A percentile compares a stretch with the other conserved stretches of the same genome.
Evolutionary conservation across 2,113 vertebrate genomes (phyloP).

Genomic region (Xiphophorus couchianus): DNA sequence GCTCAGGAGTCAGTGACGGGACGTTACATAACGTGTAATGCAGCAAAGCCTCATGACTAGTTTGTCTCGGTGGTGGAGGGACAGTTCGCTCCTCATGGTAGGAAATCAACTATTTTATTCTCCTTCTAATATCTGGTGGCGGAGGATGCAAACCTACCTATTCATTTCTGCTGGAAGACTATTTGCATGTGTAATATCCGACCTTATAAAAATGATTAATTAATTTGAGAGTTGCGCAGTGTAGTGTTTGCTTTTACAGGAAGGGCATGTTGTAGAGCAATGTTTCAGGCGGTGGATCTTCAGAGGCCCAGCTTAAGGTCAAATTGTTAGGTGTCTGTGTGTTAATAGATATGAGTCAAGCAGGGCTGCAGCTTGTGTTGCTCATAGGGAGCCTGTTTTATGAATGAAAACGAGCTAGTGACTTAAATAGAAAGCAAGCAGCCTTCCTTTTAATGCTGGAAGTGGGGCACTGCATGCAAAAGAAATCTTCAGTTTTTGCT

Average conservation of each 20-base stretch:
- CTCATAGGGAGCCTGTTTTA: conserved; percentile 49
- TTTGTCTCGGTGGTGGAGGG: conserved; percentile 51
- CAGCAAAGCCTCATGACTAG: conserved; percentile 72
- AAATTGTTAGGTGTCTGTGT: conserved; percentile 16
- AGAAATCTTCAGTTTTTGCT: not conserved
- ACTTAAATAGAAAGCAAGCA: conserved; percentile 13
- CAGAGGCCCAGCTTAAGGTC: conserved; percentile 47
- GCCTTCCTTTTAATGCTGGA: not conserved
- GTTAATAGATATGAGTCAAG: conserved; percentile 11
- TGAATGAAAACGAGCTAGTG: conserved; percentile 59
- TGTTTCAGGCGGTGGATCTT: conserved; percentile 31
- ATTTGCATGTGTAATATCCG: not conserved
- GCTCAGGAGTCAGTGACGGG: conserved; percentile 63
- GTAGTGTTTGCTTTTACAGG: conserved; percentile 11
- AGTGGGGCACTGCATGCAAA: not conserved
- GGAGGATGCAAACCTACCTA: conserved; percentile 2
- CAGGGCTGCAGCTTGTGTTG: conserved; percentile 29
- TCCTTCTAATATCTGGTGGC: conserved; percentile 17
- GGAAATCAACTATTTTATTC: conserved; percentile 45
- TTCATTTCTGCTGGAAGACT: not conserved
- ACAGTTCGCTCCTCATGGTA: conserved; percentile 63
- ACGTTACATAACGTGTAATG: conserved; percentile 78
- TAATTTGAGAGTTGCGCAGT: conserved; percentile 55
- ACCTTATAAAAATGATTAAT: conserved; percentile 20
- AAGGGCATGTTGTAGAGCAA: conserved; percentile 35